Percentiles rank a stretch among this genome's conserved stretches.
Conservation (phyloP, 1,140 invertebrate species). For the Venturia canescens region DNA sequence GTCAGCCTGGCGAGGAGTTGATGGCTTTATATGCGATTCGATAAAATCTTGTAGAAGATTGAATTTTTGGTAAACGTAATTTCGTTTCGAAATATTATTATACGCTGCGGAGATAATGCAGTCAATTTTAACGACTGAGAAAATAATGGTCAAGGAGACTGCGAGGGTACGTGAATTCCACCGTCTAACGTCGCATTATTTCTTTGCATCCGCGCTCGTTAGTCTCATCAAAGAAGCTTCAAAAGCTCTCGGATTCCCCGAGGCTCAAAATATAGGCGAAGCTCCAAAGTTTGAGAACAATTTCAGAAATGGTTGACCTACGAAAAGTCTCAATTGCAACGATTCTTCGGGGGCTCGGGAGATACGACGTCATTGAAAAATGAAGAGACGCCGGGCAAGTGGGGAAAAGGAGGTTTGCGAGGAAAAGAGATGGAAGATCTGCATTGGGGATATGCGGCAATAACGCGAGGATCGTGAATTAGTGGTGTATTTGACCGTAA, state of each 20-base stretch:
- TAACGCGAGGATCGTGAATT: constrained; percentile 71
- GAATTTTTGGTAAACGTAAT: not conserved
- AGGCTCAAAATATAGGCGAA: too few species aligned
- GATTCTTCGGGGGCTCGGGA: not conserved
- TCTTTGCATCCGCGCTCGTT: too few species aligned
- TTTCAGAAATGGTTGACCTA: not conserved
- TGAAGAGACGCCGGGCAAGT: not conserved
- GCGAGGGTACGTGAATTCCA: not conserved
- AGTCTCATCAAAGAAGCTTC: too few species aligned
- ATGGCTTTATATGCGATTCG: constrained; percentile 18
- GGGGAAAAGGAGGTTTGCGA: not conserved
- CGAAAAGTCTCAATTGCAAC: not conserved
- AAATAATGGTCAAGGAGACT: not conserved
- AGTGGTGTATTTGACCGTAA: constrained; percentile 70
- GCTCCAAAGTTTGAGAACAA: not conserved
- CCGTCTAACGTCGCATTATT: too few species aligned
- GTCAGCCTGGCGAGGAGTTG: constrained; percentile 12
- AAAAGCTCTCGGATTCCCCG: too few species aligned
- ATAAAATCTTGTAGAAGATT: constrained; percentile 4
- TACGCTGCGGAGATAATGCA: not conserved
- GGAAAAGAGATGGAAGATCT: constrained; percentile 24
- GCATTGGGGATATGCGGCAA: constrained; percentile 55
- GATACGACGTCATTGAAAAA: not conserved
- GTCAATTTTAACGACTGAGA: not conserved
- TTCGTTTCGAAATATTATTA: not conserved